Conservation (phyloP, 1,140 invertebrate species). For the Drepana arcuata region DNA sequence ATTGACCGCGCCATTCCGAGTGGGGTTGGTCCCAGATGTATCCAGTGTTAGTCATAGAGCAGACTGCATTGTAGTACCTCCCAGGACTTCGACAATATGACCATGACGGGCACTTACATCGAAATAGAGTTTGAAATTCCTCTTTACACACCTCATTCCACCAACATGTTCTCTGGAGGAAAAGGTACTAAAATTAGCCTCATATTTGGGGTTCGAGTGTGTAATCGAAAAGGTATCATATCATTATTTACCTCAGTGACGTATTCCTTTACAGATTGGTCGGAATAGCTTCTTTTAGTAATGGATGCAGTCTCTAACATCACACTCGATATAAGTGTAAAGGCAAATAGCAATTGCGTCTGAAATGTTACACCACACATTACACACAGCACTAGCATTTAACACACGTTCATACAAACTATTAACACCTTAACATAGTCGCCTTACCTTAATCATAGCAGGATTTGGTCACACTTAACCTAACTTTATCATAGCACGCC, state of each 20-base stretch:
- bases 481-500: conserved; percentile 37
- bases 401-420: conserved; percentile 1
- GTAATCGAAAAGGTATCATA: no score
- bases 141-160: conserved; percentile 95
- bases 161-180: conserved; percentile 90
- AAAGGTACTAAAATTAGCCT: no score
- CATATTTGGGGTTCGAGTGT: no score
- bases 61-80: conserved; percentile 91
- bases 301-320: conserved; percentile 48
- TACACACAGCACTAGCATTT: conserved; percentile 14
- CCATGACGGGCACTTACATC: conserved; percentile 89
- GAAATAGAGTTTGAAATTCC: conserved; percentile 88
- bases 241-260: conserved; percentile 83
- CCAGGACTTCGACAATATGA: conserved; percentile 90
- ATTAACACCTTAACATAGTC: conserved; percentile 3
- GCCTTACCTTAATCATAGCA: conserved; percentile 55
- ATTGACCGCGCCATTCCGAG: conserved; percentile 70
- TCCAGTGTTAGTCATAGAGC: conserved; percentile 91
- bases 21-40: conserved; percentile 89
- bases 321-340: conserved; percentile 38
- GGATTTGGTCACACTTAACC: conserved; percentile 29
- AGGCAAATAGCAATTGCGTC: conserved; percentile 39
- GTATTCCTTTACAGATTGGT: conserved; percentile 84
- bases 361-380: conserved; percentile 25
- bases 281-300: conserved; percentile 80